These are phyloP conservation scores for Epiblema foenella DNA, from an alignment of 2,888 invertebrate species.

Conservation along the genomic window DNA sequence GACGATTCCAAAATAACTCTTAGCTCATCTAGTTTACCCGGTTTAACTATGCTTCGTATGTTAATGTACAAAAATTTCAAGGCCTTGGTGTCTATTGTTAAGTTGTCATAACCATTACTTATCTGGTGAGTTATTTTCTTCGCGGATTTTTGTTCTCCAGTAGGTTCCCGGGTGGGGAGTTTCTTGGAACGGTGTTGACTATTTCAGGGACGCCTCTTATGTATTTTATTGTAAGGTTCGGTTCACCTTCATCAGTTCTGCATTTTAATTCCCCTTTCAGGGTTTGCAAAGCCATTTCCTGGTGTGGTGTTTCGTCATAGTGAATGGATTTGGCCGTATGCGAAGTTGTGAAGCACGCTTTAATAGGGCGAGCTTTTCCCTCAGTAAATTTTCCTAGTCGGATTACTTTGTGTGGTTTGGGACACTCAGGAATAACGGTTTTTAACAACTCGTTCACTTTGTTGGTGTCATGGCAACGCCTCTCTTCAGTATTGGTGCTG, in stretches of 20 bases:
- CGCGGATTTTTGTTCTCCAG: background rate
- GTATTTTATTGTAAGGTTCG: conserved; percentile 24
- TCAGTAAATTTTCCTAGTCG: conserved; percentile 1
- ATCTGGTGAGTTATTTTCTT: background rate
- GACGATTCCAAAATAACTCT: background rate
- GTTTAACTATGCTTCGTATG: no score
- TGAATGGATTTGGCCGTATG: conserved; percentile 18
- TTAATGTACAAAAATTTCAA: background rate
- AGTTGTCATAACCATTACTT: background rate
- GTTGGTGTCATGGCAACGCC: background rate
- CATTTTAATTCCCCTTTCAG: conserved; percentile 16
- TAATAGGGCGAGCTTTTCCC: conserved; percentile 12
- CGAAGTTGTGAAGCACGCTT: conserved; percentile 21
- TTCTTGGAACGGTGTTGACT: background rate
- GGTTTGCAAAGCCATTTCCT: conserved; percentile 9
- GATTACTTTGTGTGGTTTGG: background rate
- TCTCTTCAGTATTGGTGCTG: background rate
- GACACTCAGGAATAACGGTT: background rate
- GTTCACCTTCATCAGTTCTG: conserved; percentile 16
- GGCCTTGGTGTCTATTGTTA: background rate
- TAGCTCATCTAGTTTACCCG: background rate
- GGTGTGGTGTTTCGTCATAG: conserved; percentile 25
- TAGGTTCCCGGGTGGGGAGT: background rate
- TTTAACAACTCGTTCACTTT: background rate
- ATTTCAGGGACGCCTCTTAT: conserved; percentile 29